Percentiles rank a stretch among this genome's conserved stretches.
Conservation (phyloP, 2,888 invertebrate genomes). For the Stenolophus ochropezus region DNA sequence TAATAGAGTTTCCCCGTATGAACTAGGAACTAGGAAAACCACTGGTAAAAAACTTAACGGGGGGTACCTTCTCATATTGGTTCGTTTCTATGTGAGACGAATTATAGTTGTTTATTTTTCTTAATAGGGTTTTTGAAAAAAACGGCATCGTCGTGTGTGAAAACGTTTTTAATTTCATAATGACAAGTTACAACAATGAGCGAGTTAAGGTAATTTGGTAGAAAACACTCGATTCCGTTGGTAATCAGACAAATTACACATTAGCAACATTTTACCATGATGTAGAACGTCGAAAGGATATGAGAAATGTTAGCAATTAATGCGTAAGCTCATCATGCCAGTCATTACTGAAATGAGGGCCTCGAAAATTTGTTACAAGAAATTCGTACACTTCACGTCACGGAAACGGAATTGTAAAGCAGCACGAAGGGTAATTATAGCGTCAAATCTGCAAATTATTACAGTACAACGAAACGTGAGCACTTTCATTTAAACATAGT, state of each 20-base stretch:
- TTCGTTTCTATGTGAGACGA: no score
- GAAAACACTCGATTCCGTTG: constrained; percentile 7
- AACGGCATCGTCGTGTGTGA: background rate
- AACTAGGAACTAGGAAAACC: no score
- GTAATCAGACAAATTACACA: constrained; percentile 28
- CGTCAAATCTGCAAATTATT: background rate
- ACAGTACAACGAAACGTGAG: background rate
- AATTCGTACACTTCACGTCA: constrained; percentile 9
- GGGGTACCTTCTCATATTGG: no score
- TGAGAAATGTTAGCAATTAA: constrained; percentile 28
- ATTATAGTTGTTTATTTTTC: background rate
- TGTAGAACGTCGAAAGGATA: background rate
- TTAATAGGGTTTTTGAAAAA: background rate
- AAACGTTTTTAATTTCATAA: background rate
- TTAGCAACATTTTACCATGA: constrained; percentile 24
- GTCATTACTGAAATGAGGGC: constrained; percentile 16
- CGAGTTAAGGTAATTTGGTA: constrained; percentile 5
- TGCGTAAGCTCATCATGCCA: constrained; percentile 22
- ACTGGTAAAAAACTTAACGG: no score
- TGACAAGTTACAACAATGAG: constrained; percentile 8
- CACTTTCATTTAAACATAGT: background rate
- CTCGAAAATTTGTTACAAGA: constrained; percentile 31
- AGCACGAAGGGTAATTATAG: background rate
- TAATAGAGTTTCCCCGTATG: no score
- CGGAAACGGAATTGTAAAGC: background rate